These are phyloP conservation scores for Archips xylosteana DNA, from an alignment of 2,888 invertebrate genomes.

Conservation along the genomic window DNA sequence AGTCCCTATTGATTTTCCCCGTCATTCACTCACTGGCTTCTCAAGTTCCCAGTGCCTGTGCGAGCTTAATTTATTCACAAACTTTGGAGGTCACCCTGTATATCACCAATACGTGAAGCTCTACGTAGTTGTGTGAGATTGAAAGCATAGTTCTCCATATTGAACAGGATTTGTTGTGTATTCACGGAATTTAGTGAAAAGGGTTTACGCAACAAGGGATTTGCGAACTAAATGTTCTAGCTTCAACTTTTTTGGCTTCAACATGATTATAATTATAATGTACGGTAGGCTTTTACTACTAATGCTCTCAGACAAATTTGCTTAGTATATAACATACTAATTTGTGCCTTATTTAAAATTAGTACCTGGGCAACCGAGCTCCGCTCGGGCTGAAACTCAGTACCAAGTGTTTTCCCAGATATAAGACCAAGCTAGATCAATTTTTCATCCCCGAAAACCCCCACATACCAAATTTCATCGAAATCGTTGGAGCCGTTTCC, in stretches of 20 bases:
- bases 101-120: constrained; percentile 28
- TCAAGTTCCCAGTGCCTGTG: not conserved
- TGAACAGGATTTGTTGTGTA: constrained; percentile 22
- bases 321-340: no score
- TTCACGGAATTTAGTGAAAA: constrained; percentile 17
- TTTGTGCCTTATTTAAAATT: no score
- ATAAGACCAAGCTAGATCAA: no score
- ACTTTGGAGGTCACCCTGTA: constrained; percentile 40
- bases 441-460: no score
- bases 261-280: not conserved
- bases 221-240: constrained; percentile 18
- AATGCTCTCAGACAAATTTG: no score
- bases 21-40: constrained; percentile 20
- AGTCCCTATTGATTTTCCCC: constrained; percentile 34
- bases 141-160: constrained; percentile 35
- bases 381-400: no score
- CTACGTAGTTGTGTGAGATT: constrained; percentile 29
- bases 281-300: not conserved
- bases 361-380: no score
- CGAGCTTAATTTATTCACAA: constrained; percentile 37
- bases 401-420: no score
- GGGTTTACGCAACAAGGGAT: constrained; percentile 28
- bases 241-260: not conserved
- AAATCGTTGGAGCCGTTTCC: no score
- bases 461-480: no score